phyloP scores from a whole-genome alignment of 2,113 vertebrate genomes.

The Hipposideros armiger region DNA sequence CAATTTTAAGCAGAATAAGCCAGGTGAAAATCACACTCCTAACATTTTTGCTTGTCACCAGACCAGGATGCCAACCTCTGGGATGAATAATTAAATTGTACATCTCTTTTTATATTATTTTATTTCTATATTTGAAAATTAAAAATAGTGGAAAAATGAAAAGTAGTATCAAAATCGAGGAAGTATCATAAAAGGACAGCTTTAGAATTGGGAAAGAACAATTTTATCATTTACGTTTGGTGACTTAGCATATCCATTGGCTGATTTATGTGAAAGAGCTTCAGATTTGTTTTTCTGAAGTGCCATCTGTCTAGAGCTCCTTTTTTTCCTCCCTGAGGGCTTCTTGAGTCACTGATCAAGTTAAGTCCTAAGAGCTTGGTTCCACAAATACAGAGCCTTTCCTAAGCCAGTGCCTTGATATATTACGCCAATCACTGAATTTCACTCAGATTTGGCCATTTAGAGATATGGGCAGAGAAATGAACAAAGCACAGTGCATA shows the following conservation, averaged over 20 bases:
- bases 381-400: not conserved
- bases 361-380: not conserved
- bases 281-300: not conserved
- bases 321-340: not conserved
- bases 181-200: not conserved
- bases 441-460: not conserved
- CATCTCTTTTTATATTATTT: not conserved
- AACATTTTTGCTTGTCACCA: not conserved
- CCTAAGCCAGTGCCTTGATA: not conserved
- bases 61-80: not conserved
- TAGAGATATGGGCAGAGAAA: not conserved
- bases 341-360: not conserved
- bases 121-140: not conserved
- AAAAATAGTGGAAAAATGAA: not conserved
- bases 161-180: not conserved
- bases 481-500: not conserved
- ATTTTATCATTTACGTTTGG: conserved; percentile 30
- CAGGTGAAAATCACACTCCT: not conserved
- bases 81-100: not conserved
- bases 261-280: conserved; percentile 57
- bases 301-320: conserved; percentile 46
- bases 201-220: not conserved
- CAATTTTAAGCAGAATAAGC: not conserved
- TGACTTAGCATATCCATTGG: conserved; percentile 67
- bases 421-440: not conserved